Evolutionary conservation across 2,888 invertebrate species (phyloP).

Genomic region (Malthinus seriepunctatus): DNA sequence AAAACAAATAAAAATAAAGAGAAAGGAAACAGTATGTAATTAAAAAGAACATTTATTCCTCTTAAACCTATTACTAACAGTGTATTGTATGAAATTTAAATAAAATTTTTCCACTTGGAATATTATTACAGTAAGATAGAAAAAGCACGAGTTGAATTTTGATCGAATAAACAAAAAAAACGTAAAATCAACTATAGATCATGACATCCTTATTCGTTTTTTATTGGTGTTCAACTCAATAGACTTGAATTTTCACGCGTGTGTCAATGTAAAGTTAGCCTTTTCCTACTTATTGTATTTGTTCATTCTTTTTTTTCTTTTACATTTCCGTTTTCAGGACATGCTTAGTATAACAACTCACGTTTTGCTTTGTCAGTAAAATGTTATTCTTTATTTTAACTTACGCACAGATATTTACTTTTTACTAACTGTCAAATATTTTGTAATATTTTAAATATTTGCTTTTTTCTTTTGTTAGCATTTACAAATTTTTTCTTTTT

Average conservation of each 20-base stretch:
- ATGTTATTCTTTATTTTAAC: slow-evolving; percentile 14
- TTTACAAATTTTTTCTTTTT: background rate
- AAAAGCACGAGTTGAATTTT: background rate
- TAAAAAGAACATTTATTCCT: no score
- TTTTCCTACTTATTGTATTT: slow-evolving; percentile 19
- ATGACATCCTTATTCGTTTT: slow-evolving; percentile 13
- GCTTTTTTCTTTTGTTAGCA: background rate
- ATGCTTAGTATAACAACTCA: slow-evolving; percentile 17
- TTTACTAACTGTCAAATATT: slow-evolving; percentile 14
- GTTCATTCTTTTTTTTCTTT: slow-evolving; percentile 12
- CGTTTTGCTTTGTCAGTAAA: slow-evolving; percentile 22
- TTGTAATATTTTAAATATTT: slow-evolving; percentile 4
- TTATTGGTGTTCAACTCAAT: slow-evolving; percentile 18
- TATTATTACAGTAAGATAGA: background rate
- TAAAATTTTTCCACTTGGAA: background rate
- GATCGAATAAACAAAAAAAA: background rate
- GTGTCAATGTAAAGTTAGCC: slow-evolving; percentile 18
- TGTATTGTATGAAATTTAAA: no score
- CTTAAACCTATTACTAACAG: no score
- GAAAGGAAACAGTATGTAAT: no score
- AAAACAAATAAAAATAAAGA: no score
- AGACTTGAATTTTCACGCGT: slow-evolving; percentile 22
- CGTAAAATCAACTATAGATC: slow-evolving; percentile 14
- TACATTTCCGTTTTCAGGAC: slow-evolving; percentile 19
- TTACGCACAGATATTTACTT: slow-evolving; percentile 15